phyloP scores from a whole-genome alignment of 1,140 invertebrate species.

The Rhyzopertha dominica region DNA sequence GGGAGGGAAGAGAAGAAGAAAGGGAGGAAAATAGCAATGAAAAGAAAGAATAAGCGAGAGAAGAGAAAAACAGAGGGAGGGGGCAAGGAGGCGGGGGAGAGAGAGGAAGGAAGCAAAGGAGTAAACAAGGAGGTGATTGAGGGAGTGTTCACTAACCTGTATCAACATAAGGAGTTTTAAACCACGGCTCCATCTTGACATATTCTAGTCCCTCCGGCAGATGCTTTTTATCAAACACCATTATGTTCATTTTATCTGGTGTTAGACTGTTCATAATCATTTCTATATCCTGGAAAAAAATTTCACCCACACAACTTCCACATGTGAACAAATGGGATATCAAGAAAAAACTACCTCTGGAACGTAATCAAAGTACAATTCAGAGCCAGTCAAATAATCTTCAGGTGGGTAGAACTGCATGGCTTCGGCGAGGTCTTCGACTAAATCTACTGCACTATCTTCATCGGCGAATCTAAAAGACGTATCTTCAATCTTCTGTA shows the following conservation, averaged over 20 bases:
- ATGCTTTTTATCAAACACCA: slow-evolving; percentile 60
- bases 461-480: slow-evolving; percentile 68
- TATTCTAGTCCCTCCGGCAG: slow-evolving; percentile 52
- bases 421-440: slow-evolving; percentile 68
- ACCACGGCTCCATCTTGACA: slow-evolving; percentile 67
- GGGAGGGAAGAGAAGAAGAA: too few species aligned
- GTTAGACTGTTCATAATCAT: slow-evolving; percentile 61
- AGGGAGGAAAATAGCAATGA: too few species aligned
- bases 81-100: too few species aligned
- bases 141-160: slow-evolving; percentile 40
- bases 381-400: slow-evolving; percentile 71
- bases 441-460: slow-evolving; percentile 66
- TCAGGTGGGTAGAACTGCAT: slow-evolving; percentile 75
- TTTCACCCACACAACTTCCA: neutral
- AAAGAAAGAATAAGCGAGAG: too few species aligned
- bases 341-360: slow-evolving; percentile 52
- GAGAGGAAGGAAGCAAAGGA: too few species aligned
- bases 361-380: slow-evolving; percentile 74
- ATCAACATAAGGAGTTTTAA: slow-evolving; percentile 59
- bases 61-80: too few species aligned
- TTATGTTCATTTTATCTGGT: slow-evolving; percentile 70
- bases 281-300: slow-evolving; percentile 50
- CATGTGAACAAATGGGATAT: neutral
- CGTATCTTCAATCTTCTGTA: slow-evolving; percentile 66
- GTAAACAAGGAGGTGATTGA: too few species aligned